These are phyloP conservation scores for Arizona elegans DNA, from an alignment of 2,113 vertebrate genomes.

Conservation along the genomic window DNA sequence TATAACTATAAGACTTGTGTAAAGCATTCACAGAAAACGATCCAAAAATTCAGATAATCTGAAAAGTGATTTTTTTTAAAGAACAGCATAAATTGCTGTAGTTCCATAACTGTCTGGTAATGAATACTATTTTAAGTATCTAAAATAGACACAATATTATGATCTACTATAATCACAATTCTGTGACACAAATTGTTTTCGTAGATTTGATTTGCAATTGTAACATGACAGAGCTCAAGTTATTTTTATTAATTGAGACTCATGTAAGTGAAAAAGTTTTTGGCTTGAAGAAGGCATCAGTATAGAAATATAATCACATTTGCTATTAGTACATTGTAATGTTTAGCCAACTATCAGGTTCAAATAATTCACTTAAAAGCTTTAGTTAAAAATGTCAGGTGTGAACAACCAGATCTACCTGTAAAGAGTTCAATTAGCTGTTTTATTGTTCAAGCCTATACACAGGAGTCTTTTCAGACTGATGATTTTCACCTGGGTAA, in stretches of 20 bases:
- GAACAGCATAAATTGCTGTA: not conserved
- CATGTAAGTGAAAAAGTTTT: not conserved
- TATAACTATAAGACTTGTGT: not conserved
- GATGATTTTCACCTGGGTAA: not conserved
- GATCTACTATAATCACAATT: not conserved
- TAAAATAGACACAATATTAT: not conserved
- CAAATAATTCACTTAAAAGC: not conserved
- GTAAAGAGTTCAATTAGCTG: not conserved
- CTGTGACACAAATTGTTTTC: not conserved
- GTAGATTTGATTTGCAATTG: not conserved
- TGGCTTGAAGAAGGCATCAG: not conserved
- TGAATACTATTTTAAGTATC: not conserved
- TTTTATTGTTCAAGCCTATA: not conserved
- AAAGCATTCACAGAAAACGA: not conserved
- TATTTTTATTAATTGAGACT: not conserved
- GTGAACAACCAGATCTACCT: not conserved
- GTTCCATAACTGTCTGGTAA: not conserved
- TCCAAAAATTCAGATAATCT: not conserved
- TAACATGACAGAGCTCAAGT: not conserved
- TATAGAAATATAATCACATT: not conserved
- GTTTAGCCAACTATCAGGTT: not conserved
- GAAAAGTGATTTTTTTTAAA: not conserved
- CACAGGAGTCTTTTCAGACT: not conserved
- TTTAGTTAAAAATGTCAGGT: not conserved
- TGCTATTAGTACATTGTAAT: not conserved